Evolutionary conservation across 1,140 invertebrate genomes (phyloP).

Genomic region (Argopecten irradians): DNA sequence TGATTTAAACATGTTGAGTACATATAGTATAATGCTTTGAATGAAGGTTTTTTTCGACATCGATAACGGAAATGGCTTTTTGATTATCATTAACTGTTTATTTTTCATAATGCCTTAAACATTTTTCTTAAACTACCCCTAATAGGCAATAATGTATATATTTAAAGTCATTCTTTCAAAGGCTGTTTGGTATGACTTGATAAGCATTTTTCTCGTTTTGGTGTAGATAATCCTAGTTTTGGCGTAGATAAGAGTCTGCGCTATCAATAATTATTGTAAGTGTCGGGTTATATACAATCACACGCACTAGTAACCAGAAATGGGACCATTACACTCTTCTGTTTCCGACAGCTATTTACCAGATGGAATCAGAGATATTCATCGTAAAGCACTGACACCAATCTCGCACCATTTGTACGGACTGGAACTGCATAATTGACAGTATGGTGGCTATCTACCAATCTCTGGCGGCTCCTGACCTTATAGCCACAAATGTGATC

Average conservation of each 20-base stretch:
- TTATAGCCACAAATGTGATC: not conserved
- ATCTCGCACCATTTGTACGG: not conserved
- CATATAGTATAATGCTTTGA: too few species aligned
- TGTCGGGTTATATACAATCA: not conserved
- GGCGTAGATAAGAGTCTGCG: not conserved
- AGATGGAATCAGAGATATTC: conserved; percentile 10
- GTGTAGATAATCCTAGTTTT: too few species aligned
- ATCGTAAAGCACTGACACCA: not conserved
- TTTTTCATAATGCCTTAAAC: too few species aligned
- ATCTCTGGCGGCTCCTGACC: not conserved
- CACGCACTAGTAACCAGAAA: not conserved
- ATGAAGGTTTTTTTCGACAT: too few species aligned
- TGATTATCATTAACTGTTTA: too few species aligned
- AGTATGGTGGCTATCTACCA: not conserved
- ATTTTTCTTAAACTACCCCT: too few species aligned
- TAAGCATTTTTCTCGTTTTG: too few species aligned
- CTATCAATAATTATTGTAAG: not conserved
- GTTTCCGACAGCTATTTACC: not conserved
- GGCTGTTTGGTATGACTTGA: too few species aligned
- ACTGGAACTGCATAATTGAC: not conserved
- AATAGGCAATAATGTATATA: too few species aligned
- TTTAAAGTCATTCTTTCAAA: too few species aligned
- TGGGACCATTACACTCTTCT: not conserved
- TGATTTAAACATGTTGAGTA: too few species aligned
- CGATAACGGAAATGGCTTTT: too few species aligned